Base-by-base conservation (phyloP, 2,797 vertebrate species). In the Garrulus glandarius region DNA sequence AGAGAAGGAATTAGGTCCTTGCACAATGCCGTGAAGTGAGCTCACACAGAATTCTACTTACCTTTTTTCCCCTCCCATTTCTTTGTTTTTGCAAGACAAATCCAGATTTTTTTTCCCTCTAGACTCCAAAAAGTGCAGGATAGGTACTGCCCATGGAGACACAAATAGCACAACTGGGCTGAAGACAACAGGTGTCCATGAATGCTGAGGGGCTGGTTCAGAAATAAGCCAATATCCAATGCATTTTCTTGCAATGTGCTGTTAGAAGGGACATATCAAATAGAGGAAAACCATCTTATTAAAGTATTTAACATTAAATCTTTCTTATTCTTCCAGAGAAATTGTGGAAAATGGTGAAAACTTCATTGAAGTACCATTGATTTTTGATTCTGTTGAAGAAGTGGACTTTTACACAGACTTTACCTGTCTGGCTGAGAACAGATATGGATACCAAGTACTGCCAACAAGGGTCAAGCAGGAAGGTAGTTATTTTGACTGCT, bases 341-440 rank as follows among this genome's bases (percentile, higher is more conserved):
- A 98, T 96, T 88, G 95, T 91, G 39, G 96, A 98, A 96, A 96
- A 98, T n/a, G 95, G 93, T 9, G 97, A 98, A 49, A 98, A 98
- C 91, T 98, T 98, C 53, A 92, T 99, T 57, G 98, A 99, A 92
- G 84, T 98, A 81, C 96, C 97, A 22, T 80, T 99, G 46, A 69
- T 98, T 76, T 97, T 99, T 77, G 47, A 98, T 46, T 90, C 91
- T 36, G 95, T 99, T 12, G 96, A 89, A 52, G 98, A 98, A 52
- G 98, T 98, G 53, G 99, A 99, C 89, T 96, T 97, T 69, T 93
- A 94, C 44, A 98, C 96, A 4, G 97, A 98, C 88, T 98, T 99
- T 63, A 98, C 96, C 19, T 99, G 99, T 89, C 89, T 98, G 55
- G 96, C 98, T 49, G 86, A 87, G 15, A 99, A 99, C 82, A 67